Evolutionary conservation across 2,113 vertebrate species (phyloP), one percentile per base, ranked within the genome.

Genomic region (Corynorhinus townsendii): DNA sequence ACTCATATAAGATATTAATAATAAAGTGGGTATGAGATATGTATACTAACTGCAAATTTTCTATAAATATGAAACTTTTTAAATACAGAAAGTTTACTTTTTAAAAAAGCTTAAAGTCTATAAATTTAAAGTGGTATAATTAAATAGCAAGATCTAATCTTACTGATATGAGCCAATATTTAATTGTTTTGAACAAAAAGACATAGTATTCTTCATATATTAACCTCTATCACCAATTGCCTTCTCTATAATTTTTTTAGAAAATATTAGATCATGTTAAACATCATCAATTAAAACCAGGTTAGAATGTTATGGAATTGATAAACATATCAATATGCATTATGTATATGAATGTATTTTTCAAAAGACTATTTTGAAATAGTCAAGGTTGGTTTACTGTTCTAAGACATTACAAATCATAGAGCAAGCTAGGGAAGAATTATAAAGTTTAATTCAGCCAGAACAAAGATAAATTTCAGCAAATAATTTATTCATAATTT

Each of bases 181-280:
- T 90, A 84, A 93, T 89, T 79, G 7, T 79, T 28, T 93, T 90
- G 80, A 89, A 33, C 33, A 79, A 90, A 85, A 92, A 64, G 7
- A 52, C 24, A 56, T 3, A 72, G 14, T 62, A 56, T 59, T 43
- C 5, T 79, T 88, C 38, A 66, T 47, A 35, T 33, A 45, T 66
- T 77, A 83, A 90, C 26, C 49, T 81, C 49, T 86, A 43, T 59
- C 17, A 54, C 2, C 9, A 66, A 54, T 82, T 38, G 20, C 28
- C 86, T 94, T 83, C 33, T 64, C n/a, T 86, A 12, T 7, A 40
- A 94, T 75, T 75, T 16, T 16, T 82, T 93, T 73, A 96, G 33
- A 91, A 80, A 91, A 86, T 24, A 86, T 30, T 84, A 86, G 38
- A 75, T 66, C 40, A 82, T 5, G 3, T n/a, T 89, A 82, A 5